phyloP scores from a whole-genome alignment of 2,113 vertebrate genomes.

The Lichenostomus cassidix region DNA sequence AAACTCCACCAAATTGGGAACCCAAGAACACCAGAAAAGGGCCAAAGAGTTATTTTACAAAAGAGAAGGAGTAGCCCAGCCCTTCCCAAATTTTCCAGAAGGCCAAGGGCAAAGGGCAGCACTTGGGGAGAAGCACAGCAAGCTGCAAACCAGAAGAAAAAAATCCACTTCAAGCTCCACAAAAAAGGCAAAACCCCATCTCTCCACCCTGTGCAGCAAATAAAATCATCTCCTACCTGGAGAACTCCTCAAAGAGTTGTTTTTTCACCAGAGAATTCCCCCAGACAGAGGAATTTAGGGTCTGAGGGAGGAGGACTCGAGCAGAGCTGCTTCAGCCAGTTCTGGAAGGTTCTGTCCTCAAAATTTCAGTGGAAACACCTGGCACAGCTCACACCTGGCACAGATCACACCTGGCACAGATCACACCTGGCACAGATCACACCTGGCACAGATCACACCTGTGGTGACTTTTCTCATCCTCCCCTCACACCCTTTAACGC shows the following conservation, averaged over 20 bases:
- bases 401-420: no score
- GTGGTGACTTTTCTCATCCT: not conserved
- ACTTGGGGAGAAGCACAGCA: not conserved
- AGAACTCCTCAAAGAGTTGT: fast-evolving
- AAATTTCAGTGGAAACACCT: no score
- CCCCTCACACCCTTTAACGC: no score
- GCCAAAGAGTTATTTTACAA: no score
- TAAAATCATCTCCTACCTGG: not conserved
- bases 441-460: not conserved
- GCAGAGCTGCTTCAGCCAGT: not conserved
- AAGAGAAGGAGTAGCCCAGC: not conserved
- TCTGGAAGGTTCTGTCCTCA: not conserved
- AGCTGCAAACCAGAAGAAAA: not conserved
- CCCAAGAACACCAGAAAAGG: not conserved
- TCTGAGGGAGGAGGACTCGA: not conserved
- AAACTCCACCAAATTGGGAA: not conserved
- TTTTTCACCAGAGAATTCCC: not conserved
- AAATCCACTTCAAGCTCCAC: not conserved
- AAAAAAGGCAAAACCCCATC: no score
- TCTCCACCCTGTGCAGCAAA: not conserved
- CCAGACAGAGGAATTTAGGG: no score
- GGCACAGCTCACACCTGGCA: not conserved
- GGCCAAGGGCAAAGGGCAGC: not conserved
- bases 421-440: no score
- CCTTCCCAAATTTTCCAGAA: not conserved